Evolutionary conservation across 2,888 invertebrate genomes (phyloP).

Genomic region (Rhogogaster chlorosoma): DNA sequence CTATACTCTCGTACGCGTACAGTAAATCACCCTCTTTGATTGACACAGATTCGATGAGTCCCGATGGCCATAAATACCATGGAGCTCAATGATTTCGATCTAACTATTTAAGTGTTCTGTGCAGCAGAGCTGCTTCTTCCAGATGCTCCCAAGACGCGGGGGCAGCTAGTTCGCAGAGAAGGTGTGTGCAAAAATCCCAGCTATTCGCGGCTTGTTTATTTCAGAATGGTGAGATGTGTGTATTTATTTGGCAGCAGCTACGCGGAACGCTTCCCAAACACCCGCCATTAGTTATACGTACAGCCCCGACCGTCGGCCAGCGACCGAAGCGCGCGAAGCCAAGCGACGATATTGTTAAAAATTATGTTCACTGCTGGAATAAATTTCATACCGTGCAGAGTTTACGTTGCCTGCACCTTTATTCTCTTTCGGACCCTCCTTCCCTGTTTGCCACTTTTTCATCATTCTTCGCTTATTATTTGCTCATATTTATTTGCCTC

Average conservation of each 20-base stretch:
- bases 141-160: background rate
- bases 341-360: slow-evolving; percentile 57
- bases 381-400: slow-evolving; percentile 51
- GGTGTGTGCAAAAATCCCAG: slow-evolving; percentile 47
- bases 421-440: slow-evolving; percentile 21
- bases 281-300: slow-evolving; percentile 53
- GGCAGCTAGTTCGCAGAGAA: slow-evolving; percentile 15
- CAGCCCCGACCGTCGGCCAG: slow-evolving; percentile 22
- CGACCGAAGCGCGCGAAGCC: slow-evolving; percentile 53
- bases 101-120: background rate
- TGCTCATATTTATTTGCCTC: slow-evolving; percentile 29
- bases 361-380: slow-evolving; percentile 56
- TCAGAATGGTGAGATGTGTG: slow-evolving; percentile 52
- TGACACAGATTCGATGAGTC: background rate
- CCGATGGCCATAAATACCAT: background rate
- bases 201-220: slow-evolving; percentile 53
- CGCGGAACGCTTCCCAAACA: slow-evolving; percentile 53
- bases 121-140: background rate
- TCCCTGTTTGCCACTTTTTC: slow-evolving; percentile 25
- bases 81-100: background rate
- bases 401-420: slow-evolving; percentile 34
- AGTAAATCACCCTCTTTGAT: background rate
- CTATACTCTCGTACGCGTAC: background rate
- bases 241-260: slow-evolving; percentile 54
- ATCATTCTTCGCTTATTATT: background rate